These are phyloP conservation scores for Neolamprologus sp. DNA, from an alignment of 2,113 vertebrate species.

Conservation along the genomic window DNA sequence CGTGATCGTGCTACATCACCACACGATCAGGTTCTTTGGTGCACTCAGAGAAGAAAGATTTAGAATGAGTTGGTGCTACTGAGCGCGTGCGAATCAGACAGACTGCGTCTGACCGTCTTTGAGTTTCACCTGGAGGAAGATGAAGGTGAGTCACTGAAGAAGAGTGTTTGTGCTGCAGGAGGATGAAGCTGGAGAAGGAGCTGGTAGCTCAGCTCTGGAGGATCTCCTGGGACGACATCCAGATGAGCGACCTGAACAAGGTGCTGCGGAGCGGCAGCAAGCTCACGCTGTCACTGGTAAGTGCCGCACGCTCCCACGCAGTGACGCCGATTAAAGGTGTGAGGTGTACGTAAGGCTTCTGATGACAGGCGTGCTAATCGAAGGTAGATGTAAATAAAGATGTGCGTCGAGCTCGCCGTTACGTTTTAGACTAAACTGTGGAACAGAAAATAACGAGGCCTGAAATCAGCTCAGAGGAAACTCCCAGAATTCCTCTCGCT, in stretches of 20 bases:
- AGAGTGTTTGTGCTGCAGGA: conserved; percentile 66
- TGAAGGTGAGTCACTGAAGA: neutral
- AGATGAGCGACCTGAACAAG: conserved; percentile 83
- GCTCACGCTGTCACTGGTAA: conserved; percentile 84
- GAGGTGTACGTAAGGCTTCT: neutral
- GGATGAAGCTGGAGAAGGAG: conserved; percentile 89
- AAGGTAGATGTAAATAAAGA: neutral
- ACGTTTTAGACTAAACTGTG: neutral
- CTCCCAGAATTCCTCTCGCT: neutral
- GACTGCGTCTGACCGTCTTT: neutral
- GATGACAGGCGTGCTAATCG: neutral
- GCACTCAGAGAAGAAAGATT: neutral
- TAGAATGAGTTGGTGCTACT: neutral
- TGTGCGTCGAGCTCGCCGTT: neutral
- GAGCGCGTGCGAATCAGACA: neutral
- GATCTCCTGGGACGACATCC: conserved; percentile 84
- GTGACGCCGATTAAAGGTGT: neutral
- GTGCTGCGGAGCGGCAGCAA: conserved; percentile 81
- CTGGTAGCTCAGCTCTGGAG: conserved; percentile 90
- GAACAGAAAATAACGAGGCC: neutral
- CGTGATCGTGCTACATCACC: neutral
- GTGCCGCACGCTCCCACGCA: neutral
- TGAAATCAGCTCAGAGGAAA: neutral
- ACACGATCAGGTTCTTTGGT: neutral
- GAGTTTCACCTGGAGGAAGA: neutral